phyloP scores from a whole-genome alignment of 2,113 vertebrate genomes.

The Mus pahari region DNA sequence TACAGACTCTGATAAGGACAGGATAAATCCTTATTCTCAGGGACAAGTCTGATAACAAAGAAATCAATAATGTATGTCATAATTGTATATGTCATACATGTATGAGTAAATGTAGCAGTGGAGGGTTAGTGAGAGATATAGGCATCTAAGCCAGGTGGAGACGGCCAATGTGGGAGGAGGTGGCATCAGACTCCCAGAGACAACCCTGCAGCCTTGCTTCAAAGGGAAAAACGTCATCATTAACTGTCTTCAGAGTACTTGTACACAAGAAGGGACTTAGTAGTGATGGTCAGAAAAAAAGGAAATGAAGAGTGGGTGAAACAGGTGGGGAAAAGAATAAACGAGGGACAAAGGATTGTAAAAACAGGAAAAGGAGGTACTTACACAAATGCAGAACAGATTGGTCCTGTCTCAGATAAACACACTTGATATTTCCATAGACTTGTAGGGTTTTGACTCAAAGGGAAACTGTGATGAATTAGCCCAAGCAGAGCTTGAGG shows the following conservation, averaged over 20 bases:
- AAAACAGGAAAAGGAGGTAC: background rate
- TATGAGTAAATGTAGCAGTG: background rate
- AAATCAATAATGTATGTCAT: background rate
- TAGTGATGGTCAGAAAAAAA: background rate
- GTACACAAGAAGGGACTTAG: background rate
- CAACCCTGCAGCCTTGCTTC: background rate
- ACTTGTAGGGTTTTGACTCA: constrained; percentile 17
- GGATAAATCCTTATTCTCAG: background rate
- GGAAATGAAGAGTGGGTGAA: background rate
- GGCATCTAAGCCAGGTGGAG: background rate
- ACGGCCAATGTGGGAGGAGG: fast-evolving
- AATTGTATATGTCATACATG: too few relatives aligned
- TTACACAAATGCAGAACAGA: constrained; percentile 1
- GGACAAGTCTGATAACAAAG: background rate
- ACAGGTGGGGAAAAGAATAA: background rate
- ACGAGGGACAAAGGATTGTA: background rate
- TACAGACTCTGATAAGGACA: background rate
- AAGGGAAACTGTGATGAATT: constrained; percentile 3
- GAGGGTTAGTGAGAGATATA: background rate
- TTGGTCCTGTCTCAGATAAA: background rate
- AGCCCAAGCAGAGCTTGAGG: background rate
- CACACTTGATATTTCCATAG: background rate
- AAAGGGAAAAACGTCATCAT: background rate
- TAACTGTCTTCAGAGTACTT: background rate
- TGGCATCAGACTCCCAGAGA: background rate